These are phyloP conservation scores for Copidosoma aretas DNA, from an alignment of 2,888 invertebrate species.

Conservation along the genomic window DNA sequence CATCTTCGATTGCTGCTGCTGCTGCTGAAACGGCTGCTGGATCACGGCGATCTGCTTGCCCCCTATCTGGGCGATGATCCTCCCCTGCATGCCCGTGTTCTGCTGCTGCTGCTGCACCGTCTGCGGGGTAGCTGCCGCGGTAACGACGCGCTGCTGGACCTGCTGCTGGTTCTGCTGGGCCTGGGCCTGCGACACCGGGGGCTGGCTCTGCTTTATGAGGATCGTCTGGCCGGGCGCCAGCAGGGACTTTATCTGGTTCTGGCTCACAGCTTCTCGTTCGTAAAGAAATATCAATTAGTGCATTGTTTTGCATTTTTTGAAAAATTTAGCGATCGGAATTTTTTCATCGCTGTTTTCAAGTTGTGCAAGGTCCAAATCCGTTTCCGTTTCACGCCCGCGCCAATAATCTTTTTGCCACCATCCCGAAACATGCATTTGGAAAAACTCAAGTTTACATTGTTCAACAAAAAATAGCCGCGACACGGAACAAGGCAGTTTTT, in stretches of 20 bases:
- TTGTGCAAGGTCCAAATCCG: too few relatives aligned
- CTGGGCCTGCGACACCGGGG: slow-evolving; percentile 52
- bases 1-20: slow-evolving; percentile 64
- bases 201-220: slow-evolving; percentile 58
- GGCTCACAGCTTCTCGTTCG: slow-evolving; percentile 49
- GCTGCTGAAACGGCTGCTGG: slow-evolving; percentile 64
- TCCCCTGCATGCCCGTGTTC: slow-evolving; percentile 56
- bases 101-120: slow-evolving; percentile 54
- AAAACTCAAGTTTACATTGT: too few relatives aligned
- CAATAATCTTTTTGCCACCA: too few relatives aligned
- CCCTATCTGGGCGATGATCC: slow-evolving; percentile 61
- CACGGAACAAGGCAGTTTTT: too few relatives aligned
- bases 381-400: too few relatives aligned
- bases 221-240: slow-evolving; percentile 61
- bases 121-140: slow-evolving; percentile 8
- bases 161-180: slow-evolving; percentile 60
- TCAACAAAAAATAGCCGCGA: too few relatives aligned
- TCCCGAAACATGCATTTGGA: too few relatives aligned
- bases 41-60: slow-evolving; percentile 63
- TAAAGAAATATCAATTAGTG: too few relatives aligned
- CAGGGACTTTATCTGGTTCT: slow-evolving; percentile 60
- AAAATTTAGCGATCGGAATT: background rate
- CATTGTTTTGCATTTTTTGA: too few relatives aligned
- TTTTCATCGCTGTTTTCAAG: too few relatives aligned
- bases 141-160: slow-evolving; percentile 51